Evolutionary conservation across 2,797 vertebrate genomes (phyloP).

Genomic region (Paguma larvata): DNA sequence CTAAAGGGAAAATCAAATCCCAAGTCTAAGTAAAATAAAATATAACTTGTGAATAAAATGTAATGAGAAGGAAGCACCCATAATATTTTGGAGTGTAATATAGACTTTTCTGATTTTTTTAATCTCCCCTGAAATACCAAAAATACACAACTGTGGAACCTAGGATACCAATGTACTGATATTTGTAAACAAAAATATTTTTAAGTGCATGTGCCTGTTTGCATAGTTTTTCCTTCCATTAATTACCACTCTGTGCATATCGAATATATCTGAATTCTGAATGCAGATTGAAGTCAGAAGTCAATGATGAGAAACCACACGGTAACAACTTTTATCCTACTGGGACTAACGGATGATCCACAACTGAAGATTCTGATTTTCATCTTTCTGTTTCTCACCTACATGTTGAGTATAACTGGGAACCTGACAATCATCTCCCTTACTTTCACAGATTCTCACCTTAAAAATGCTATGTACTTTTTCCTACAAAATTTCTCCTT

Average conservation of each 20-base stretch:
- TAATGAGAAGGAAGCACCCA: not conserved
- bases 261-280: not conserved
- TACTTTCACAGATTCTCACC: constrained; percentile 15
- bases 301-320: constrained; percentile 55
- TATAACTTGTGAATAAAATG: not conserved
- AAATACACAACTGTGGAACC: not conserved
- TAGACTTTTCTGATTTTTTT: not conserved
- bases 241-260: not conserved
- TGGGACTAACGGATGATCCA: constrained; percentile 55
- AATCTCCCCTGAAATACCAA: not conserved
- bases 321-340: constrained; percentile 33
- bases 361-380: constrained; percentile 31
- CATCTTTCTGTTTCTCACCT: constrained; percentile 56
- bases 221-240: not conserved
- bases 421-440: constrained; percentile 62
- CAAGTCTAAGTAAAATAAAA: not conserved
- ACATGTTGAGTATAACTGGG: constrained; percentile 53
- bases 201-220: not conserved
- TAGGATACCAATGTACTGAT: not conserved
- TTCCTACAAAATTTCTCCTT: constrained; percentile 73
- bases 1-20: not conserved
- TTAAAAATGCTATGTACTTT: constrained; percentile 73
- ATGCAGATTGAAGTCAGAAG: not conserved
- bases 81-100: not conserved
- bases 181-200: not conserved